Percentiles rank a stretch among this genome's conserved stretches.
Conservation (phyloP, 2,113 vertebrate genomes). For the Mus spicilegus region DNA sequence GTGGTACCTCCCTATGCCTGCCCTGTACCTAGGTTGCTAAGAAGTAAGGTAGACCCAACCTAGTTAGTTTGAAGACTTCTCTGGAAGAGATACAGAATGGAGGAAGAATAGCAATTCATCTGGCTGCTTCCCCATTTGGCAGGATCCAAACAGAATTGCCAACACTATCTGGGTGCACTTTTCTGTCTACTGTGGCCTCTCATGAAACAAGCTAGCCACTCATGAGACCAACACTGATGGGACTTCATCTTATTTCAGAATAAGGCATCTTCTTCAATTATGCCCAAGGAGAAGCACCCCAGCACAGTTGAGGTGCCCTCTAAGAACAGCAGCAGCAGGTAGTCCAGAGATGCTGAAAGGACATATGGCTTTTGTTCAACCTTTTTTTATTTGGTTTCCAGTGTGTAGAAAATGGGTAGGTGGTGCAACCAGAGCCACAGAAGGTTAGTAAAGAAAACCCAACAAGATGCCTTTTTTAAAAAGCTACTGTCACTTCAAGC, state of each 20-base stretch:
- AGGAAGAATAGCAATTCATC: constrained; percentile 26
- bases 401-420: background rate
- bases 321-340: background rate
- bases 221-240: background rate
- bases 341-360: background rate
- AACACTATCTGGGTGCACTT: background rate
- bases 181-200: background rate
- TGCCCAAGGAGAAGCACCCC: background rate
- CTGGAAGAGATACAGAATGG: background rate
- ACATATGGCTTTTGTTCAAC: background rate
- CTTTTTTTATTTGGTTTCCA: constrained; percentile 25
- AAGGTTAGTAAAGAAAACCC: background rate
- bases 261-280: background rate
- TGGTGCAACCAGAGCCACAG: background rate
- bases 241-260: background rate
- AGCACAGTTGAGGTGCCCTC: background rate
- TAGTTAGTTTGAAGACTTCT: background rate
- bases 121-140: background rate
- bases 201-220: background rate
- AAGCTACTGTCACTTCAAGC: background rate
- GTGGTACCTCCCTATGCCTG: background rate
- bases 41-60: background rate
- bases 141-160: background rate
- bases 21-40: background rate
- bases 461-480: background rate